Conservation (phyloP, 1,140 invertebrate genomes). For the Leptinotarsa texana region DNA sequence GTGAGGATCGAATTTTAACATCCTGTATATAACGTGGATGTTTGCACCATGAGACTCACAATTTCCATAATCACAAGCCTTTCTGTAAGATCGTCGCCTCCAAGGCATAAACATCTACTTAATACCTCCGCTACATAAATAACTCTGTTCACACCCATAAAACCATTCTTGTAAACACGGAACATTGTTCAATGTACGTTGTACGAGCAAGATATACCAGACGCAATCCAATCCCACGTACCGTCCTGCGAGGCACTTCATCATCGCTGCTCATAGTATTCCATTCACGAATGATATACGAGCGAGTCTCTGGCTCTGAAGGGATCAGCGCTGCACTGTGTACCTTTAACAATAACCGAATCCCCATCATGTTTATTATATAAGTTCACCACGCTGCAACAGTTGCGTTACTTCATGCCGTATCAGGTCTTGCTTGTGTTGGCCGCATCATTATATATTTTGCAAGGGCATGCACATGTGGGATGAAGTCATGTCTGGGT, state of each 20-base stretch:
- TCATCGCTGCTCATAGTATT: slow-evolving; percentile 5
- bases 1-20: no score
- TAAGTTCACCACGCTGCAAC: neutral
- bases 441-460: neutral
- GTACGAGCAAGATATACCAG: no score
- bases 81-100: neutral
- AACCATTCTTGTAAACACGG: no score
- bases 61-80: neutral
- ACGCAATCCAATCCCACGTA: neutral
- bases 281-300: slow-evolving; percentile 11
- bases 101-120: no score
- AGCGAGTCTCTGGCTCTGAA: neutral
- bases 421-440: neutral
- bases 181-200: no score
- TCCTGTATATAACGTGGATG: no score
- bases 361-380: slow-evolving; percentile 8
- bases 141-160: no score
- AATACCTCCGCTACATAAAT: no score
- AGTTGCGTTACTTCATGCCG: neutral
- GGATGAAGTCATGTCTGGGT: no score
- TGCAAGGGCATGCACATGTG: neutral
- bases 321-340: neutral
- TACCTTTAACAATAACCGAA: slow-evolving; percentile 12
- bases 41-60: no score
- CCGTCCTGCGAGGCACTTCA: slow-evolving; percentile 3